Evolutionary conservation across 2,797 vertebrate species (phyloP), one percentile per base, ranked within the genome.

Genomic region (Adelosebastes latens): DNA sequence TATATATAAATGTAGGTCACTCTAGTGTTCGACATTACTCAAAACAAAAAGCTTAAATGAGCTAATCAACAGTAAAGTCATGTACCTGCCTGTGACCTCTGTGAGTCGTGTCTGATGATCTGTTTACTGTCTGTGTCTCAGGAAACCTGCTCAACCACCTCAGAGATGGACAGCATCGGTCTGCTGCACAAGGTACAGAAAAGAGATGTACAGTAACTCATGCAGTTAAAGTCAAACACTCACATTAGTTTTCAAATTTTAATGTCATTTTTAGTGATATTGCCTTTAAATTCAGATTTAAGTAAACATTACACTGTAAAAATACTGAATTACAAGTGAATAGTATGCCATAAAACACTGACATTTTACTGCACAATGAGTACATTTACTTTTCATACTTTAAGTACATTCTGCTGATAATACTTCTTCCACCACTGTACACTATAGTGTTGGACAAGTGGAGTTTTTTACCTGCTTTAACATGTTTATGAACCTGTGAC

Each of bases 121-220:
- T 77, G 65, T 68, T 31, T 76, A 0, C 56, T 18, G 69, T 82
- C 10, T 60, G 62, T 75, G 58, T 84, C 8, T 24, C 87, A 94
- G 93, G 90, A 90, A 75, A 72, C 42, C 68, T 6, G 77, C 60
- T 66, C 64, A 0, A 42, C 39, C 63, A 18, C 82, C 55, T 88
- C 77, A 12, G 88, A 87, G 3, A 1, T 80, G 36, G 87, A 89
- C 78, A 53, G 65, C 49, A 36, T 75, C 0, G 67, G 64, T 2
- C 59, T 80, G 81, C 71, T 42, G 31, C 71, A 72, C 5, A 75
- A 90, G 89, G 93, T 92, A 85, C 22, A 8, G 8, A 31, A 6
- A 29, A 11, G 59, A 20, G 59, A 61, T 9, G 2, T 5, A 61
- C 27, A 60, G 58, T 29, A 31, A 31, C 27, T 9, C 7, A 18